Evolutionary conservation across 2,797 vertebrate species (phyloP).

Genomic region (Sebastolobus altivelis): DNA sequence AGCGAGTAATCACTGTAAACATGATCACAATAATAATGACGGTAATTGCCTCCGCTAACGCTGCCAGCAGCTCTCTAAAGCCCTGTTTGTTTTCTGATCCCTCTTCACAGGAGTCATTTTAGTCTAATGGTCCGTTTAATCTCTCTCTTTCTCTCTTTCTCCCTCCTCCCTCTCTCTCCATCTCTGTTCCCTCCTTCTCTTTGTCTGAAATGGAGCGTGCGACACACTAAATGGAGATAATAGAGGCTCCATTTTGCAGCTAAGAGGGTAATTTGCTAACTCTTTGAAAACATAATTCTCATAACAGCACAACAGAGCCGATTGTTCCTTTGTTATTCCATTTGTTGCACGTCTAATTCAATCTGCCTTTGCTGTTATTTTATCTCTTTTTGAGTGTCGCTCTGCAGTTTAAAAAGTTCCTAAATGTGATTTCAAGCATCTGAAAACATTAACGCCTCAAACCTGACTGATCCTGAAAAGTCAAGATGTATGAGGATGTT

Average conservation of each 20-base stretch:
- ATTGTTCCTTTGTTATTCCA: constrained; percentile 46
- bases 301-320: constrained; percentile 35
- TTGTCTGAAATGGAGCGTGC: constrained; percentile 63
- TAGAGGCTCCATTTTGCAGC: constrained; percentile 58
- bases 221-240: constrained; percentile 66
- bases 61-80: constrained; percentile 65
- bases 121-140: constrained; percentile 77
- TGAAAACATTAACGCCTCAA: background rate
- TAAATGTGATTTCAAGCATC: background rate
- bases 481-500: background rate
- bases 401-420: constrained; percentile 15
- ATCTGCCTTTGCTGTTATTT: background rate
- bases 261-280: constrained; percentile 68
- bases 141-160: constrained; percentile 43
- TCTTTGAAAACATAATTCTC: constrained; percentile 70
- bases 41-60: constrained; percentile 49
- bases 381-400: background rate
- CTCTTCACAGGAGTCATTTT: constrained; percentile 76
- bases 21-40: constrained; percentile 64
- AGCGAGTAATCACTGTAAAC: constrained; percentile 63
- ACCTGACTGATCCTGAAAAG: background rate
- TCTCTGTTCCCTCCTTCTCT: constrained; percentile 47
- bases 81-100: constrained; percentile 75
- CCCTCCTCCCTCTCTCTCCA: constrained; percentile 21
- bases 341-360: constrained; percentile 39